These are phyloP conservation scores for Neosilurus mollespiculum DNA, from an alignment of 2,797 vertebrate species.

Conservation along the genomic window DNA sequence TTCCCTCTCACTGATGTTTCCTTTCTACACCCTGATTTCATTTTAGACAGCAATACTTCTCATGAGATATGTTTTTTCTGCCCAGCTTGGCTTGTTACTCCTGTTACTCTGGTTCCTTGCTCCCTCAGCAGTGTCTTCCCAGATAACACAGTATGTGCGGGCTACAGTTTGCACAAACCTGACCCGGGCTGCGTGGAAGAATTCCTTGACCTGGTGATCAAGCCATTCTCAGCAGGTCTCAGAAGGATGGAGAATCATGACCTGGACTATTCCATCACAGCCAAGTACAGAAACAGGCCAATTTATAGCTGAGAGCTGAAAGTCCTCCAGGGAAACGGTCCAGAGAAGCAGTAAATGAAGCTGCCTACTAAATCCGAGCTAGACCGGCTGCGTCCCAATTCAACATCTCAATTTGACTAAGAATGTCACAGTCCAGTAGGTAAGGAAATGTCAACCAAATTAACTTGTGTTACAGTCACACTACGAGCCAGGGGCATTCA, in stretches of 20 bases:
- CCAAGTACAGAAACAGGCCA: slow-evolving; percentile 39
- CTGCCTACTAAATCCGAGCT: slow-evolving; percentile 20
- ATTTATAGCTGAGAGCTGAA: slow-evolving; percentile 31
- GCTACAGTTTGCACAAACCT: slow-evolving; percentile 4
- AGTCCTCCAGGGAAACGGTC: slow-evolving; percentile 22
- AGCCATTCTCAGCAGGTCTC: slow-evolving; percentile 16
- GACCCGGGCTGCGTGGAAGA: slow-evolving; percentile 18
- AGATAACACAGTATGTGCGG: slow-evolving; percentile 29
- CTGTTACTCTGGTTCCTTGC: slow-evolving; percentile 26
- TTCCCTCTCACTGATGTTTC: not conserved
- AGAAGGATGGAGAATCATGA: slow-evolving; percentile 34
- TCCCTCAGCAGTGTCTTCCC: not conserved
- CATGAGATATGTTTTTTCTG: slow-evolving; percentile 27
- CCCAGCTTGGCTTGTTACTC: slow-evolving; percentile 35
- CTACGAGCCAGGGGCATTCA: not conserved
- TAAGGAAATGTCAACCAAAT: slow-evolving; percentile 18
- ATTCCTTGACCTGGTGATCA: slow-evolving; percentile 37
- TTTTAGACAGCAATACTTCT: slow-evolving; percentile 27
- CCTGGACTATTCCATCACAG: slow-evolving; percentile 29
- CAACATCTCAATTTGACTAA: slow-evolving; percentile 40
- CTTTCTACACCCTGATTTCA: not conserved
- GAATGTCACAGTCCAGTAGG: slow-evolving; percentile 16
- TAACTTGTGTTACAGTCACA: not conserved
- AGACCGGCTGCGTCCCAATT: slow-evolving; percentile 22
- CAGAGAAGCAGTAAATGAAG: slow-evolving; percentile 36